These are phyloP conservation scores for Gymnocephalus cernua DNA, from an alignment of 2,113 vertebrate genomes.

Conservation along the genomic window DNA sequence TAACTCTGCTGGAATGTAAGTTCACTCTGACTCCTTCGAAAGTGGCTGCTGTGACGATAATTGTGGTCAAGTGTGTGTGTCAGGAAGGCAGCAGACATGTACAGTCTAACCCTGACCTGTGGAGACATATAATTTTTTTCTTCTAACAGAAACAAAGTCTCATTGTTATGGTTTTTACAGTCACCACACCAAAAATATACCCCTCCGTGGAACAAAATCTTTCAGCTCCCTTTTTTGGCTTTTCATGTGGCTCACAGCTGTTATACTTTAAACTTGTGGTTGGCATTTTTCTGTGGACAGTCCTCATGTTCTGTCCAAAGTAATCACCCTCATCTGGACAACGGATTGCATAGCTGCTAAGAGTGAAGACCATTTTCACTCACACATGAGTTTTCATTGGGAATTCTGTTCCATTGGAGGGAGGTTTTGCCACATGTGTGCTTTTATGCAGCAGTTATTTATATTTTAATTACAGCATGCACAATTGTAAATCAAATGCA, in stretches of 20 bases:
- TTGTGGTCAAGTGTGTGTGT: slow-evolving; percentile 50
- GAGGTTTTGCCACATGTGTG: slow-evolving; percentile 57
- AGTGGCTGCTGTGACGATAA: slow-evolving; percentile 53
- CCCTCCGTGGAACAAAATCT: slow-evolving; percentile 68
- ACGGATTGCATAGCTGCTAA: slow-evolving; percentile 69
- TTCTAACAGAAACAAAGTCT: slow-evolving; percentile 67
- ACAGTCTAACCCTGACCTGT: slow-evolving; percentile 65
- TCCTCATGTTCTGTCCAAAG: slow-evolving; percentile 78
- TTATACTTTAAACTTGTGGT: slow-evolving; percentile 79
- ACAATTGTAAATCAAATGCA: slow-evolving; percentile 67
- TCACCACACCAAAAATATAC: slow-evolving; percentile 69
- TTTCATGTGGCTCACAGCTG: slow-evolving; percentile 77
- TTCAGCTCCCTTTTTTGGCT: slow-evolving; percentile 57
- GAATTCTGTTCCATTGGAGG: slow-evolving; percentile 47
- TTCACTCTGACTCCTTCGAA: slow-evolving; percentile 38
- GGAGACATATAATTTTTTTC: slow-evolving; percentile 60
- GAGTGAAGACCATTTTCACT: slow-evolving; percentile 44
- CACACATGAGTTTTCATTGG: slow-evolving; percentile 50
- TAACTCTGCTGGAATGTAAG: slow-evolving; percentile 58
- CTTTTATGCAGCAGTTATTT: slow-evolving; percentile 55
- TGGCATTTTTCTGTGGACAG: slow-evolving; percentile 68
- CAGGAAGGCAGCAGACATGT: slow-evolving; percentile 55
- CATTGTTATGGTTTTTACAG: slow-evolving; percentile 79
- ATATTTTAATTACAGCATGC: slow-evolving; percentile 65
- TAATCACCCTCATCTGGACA: slow-evolving; percentile 73